A percentile compares a stretch with the other conserved stretches of the same genome.
Evolutionary conservation across 2,113 vertebrate genomes (phyloP).

Genomic region (Syngnathus floridae): DNA sequence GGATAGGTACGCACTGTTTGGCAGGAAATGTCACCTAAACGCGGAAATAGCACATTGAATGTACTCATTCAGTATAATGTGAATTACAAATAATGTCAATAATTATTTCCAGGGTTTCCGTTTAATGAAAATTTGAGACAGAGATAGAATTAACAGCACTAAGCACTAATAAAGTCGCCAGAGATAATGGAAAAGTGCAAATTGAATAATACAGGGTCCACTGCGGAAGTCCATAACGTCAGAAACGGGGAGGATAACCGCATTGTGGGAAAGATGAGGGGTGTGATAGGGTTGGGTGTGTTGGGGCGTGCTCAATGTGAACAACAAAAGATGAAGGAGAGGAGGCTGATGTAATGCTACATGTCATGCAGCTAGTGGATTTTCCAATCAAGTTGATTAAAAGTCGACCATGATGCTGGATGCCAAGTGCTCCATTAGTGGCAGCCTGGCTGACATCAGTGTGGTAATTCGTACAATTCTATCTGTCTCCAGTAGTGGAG

Average conservation of each 20-base stretch:
- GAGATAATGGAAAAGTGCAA: conserved; percentile 11
- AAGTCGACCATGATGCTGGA: conserved; percentile 40
- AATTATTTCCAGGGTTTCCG: neutral
- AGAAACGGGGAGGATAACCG: neutral
- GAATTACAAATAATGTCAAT: neutral
- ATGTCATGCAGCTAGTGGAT: conserved; percentile 30
- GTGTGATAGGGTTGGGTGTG: neutral
- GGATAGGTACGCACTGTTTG: neutral
- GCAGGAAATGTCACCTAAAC: neutral
- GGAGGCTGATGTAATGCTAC: conserved; percentile 44
- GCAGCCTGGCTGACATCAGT: conserved; percentile 39
- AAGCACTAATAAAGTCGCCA: neutral
- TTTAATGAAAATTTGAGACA: neutral
- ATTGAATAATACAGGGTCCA: conserved; percentile 13
- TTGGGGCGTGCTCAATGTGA: neutral
- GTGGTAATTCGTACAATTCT: conserved; percentile 35
- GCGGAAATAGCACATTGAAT: neutral
- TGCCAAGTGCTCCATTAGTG: conserved; percentile 41
- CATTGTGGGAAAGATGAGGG: neutral
- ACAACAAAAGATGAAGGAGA: conserved; percentile 22
- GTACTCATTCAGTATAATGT: neutral
- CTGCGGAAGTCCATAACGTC: neutral
- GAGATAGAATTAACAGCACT: neutral
- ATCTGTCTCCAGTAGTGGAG: conserved; percentile 13
- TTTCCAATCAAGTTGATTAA: conserved; percentile 62